Conservation (phyloP, 2,113 vertebrate species). For the Mastomys coucha region DNA sequence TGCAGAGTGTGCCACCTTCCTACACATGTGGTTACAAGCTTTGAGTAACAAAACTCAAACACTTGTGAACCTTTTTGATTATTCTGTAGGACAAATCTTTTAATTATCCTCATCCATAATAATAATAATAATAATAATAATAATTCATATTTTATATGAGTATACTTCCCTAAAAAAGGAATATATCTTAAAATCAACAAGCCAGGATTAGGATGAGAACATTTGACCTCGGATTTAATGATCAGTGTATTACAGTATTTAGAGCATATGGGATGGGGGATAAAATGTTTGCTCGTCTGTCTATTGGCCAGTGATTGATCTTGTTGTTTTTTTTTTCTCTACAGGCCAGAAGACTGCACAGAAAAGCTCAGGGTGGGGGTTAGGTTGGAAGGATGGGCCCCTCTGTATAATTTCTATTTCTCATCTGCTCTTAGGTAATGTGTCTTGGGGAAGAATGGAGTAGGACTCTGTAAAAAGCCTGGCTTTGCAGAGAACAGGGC, state of each 20-base stretch:
- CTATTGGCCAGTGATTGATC: neutral
- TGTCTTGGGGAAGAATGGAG: neutral
- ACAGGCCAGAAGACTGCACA: neutral
- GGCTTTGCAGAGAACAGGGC: neutral
- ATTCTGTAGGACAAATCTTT: neutral
- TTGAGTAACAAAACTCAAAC: neutral
- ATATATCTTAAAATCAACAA: conserved; percentile 3
- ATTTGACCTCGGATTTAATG: neutral
- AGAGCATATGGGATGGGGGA: neutral
- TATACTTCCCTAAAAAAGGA: neutral
- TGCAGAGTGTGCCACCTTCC: neutral
- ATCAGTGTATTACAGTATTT: neutral
- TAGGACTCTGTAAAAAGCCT: neutral
- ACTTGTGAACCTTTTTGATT: neutral
- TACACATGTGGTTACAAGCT: neutral
- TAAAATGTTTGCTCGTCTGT: neutral
- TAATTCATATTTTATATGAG: neutral
- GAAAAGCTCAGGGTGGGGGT: neutral
- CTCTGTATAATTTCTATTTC: neutral
- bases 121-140: neutral
- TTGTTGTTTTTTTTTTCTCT: neutral
- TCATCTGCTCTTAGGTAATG: neutral
- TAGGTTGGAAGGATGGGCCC: neutral
- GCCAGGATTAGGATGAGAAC: neutral
- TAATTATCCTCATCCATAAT: neutral